Evolutionary conservation across 64 coral and sea anemone genomes (phyloP).

Genomic region (Montipora sp.): DNA sequence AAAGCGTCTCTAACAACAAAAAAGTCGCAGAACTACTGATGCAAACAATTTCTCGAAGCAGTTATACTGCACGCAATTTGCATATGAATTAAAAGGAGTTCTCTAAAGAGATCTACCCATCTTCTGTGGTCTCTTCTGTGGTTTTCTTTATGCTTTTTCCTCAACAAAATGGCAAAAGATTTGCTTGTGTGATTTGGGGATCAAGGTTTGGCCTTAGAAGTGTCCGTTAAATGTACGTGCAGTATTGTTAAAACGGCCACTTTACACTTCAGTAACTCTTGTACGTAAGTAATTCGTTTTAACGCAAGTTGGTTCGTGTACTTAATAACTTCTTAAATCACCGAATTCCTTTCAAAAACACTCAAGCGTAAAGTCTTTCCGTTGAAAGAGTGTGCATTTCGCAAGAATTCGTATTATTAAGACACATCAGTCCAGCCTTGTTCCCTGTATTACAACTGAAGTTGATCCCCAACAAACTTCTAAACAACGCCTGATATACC

Average conservation of each 20-base stretch:
- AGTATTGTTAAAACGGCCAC: background rate
- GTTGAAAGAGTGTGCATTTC: background rate
- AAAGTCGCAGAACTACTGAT: slow-evolving; percentile 39
- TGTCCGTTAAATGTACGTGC: background rate
- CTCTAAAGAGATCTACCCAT: background rate
- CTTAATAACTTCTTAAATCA: slow-evolving; percentile 20
- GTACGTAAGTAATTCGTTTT: background rate
- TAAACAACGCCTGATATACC: no score
- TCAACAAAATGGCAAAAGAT: background rate
- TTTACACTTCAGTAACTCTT: background rate
- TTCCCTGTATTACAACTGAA: no score
- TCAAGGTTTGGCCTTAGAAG: background rate
- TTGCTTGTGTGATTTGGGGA: background rate
- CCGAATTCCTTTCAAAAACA: background rate
- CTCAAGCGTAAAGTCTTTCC: background rate
- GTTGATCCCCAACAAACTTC: no score
- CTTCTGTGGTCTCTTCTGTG: background rate
- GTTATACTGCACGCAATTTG: slow-evolving; percentile 40
- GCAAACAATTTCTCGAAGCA: slow-evolving; percentile 40
- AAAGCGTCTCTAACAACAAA: slow-evolving; percentile 35
- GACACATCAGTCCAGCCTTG: background rate
- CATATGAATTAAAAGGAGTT: slow-evolving; percentile 19
- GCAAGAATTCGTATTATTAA: no score
- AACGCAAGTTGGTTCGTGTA: background rate
- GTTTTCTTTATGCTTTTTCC: background rate